Base-by-base conservation (phyloP, 2,113 vertebrate species). In the Mugil cephalus region DNA sequence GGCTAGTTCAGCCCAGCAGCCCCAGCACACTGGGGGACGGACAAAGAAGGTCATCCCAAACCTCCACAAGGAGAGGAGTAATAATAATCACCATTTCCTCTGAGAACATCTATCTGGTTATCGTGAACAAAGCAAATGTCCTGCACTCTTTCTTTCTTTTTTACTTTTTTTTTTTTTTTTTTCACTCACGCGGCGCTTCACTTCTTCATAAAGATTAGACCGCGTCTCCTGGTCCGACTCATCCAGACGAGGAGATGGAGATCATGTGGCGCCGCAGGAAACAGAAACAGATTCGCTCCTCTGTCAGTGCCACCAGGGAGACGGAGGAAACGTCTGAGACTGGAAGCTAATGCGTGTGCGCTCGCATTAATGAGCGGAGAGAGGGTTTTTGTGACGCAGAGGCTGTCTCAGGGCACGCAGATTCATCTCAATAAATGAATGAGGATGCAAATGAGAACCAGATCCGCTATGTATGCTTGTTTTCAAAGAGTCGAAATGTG, bases 11-110 rank as follows among this genome's bases (percentile, higher is more conserved):
- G 50, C 63, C 83, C 63, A 70, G 56, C 75, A 73, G 77, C 80
- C 45, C 56, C 74, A 61, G 43, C 80, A 72, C 84, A 72, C 81
- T 17, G 65, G 70, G 83, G 83, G 79, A 78, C 15, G 30, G 71
- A 78, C 83, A 82, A 46, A 55, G 80, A 90, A 90, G 89, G 91
- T 92, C 87, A 86, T 66, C 78, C 66, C 83, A 70, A 71, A 87
- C 74, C 77, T 77, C 78, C 64, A 68, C 79, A 87, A 88, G 80
- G 71, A 88, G 87, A 90, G 35, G 36, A 74, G 80, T 81, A 86
- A 90, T 92, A 87, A 91, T 88, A 79, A 91, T 84, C 87, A 71
- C 82, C 69, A 83, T 66, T n/a, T 51, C 63, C 70, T 77, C 51
- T 59, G 17, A 67, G 68, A 65, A 14, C 47, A 43, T 80, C 15